A percentile compares a stretch with the other conserved stretches of the same genome.
Evolutionary conservation across 2,113 vertebrate species (phyloP).

Genomic region (Ptyas mucosa): DNA sequence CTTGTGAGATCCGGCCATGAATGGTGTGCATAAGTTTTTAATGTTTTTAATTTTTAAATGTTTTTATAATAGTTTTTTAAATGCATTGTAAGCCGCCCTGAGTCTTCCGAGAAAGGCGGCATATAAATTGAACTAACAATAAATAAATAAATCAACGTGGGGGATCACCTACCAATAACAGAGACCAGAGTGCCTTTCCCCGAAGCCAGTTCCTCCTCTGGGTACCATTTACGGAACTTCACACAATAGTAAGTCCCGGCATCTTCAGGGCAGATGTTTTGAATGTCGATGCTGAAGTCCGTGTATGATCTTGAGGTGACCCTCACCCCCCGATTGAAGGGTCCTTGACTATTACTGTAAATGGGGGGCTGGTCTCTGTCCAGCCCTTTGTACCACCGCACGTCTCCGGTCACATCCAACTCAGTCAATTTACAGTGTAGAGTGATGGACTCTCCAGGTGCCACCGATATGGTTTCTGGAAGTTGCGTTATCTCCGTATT

Average conservation of each 20-base stretch:
- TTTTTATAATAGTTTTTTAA: no score
- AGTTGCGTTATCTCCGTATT: not conserved
- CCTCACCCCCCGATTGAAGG: not conserved
- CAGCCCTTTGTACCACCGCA: not conserved
- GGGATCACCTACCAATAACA: slow-evolving; percentile 33
- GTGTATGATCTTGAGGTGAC: not conserved
- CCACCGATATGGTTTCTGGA: not conserved
- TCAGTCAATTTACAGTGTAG: not conserved
- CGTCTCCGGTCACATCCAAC: rapidly evolving
- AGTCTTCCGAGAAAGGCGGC: no score
- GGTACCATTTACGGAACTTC: not conserved
- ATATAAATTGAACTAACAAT: no score
- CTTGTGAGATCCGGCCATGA: no score
- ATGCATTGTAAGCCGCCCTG: no score
- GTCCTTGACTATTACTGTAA: rapidly evolving
- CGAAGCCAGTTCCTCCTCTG: not conserved
- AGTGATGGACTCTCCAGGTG: not conserved
- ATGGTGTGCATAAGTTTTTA: no score
- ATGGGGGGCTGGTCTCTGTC: no score
- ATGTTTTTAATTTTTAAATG: no score
- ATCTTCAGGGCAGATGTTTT: slow-evolving; percentile 12
- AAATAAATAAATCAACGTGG: no score
- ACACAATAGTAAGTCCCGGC: slow-evolving; percentile 33
- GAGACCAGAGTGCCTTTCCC: slow-evolving; percentile 21
- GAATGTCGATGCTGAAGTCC: slow-evolving; percentile 40